phyloP scores from a whole-genome alignment of 1,140 invertebrate species.

The Araneus ventricosus region DNA sequence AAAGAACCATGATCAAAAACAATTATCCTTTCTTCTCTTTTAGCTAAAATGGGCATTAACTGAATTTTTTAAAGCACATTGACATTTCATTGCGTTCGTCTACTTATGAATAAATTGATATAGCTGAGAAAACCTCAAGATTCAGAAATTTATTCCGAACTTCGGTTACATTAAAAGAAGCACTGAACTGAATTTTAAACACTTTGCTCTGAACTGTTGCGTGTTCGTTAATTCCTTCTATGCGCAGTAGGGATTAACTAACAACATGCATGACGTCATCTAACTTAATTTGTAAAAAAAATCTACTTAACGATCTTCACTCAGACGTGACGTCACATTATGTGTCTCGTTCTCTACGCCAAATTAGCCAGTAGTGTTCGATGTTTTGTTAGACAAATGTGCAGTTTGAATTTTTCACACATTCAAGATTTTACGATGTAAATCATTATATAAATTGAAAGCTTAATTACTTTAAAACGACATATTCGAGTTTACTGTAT shows the following conservation, averaged over 20 bases:
- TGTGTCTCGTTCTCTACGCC: not conserved
- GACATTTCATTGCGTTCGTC: no score
- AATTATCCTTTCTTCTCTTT: no score
- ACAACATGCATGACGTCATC: not conserved
- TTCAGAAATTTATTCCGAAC: not conserved
- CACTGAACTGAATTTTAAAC: not conserved
- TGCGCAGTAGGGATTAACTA: not conserved
- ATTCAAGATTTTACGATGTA: not conserved
- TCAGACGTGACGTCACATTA: conserved; percentile 12
- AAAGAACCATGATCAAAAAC: no score
- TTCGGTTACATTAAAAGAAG: not conserved
- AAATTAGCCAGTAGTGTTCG: not conserved
- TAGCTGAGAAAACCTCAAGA: not conserved
- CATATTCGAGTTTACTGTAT: not conserved
- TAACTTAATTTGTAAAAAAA: not conserved
- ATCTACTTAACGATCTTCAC: not conserved
- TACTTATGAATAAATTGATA: not conserved
- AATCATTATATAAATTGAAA: not conserved
- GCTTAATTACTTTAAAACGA: not conserved
- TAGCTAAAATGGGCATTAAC: no score
- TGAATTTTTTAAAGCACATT: no score
- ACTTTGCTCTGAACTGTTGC: not conserved
- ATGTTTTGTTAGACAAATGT: not conserved
- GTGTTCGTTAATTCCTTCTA: not conserved
- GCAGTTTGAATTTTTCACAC: not conserved